Percentiles rank a stretch among this genome's conserved stretches.
Conservation (phyloP, 2,797 vertebrate genomes). For the Coilia nasus region DNA sequence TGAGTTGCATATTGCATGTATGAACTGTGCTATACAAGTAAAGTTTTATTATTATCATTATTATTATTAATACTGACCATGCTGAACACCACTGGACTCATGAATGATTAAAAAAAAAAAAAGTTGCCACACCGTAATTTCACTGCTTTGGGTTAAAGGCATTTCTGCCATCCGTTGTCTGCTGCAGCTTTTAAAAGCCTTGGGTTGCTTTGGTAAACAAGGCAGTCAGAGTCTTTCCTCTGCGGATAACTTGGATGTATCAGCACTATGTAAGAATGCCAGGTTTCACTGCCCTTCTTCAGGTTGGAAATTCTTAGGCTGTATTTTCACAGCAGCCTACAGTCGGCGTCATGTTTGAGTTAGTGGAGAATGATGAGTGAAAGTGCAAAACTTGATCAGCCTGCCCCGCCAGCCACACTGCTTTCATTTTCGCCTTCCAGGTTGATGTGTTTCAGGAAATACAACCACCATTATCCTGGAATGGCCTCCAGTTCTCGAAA, state of each 20-base stretch:
- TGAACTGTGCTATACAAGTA: no score
- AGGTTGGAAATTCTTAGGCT: background rate
- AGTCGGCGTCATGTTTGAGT: background rate
- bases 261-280: background rate
- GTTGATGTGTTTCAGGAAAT: constrained; percentile 5
- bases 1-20: no score
- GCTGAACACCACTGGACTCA: background rate
- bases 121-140: background rate
- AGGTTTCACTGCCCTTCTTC: background rate
- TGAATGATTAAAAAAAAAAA: background rate
- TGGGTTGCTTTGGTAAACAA: background rate
- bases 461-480: constrained; percentile 1
- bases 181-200: background rate
- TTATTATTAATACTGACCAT: no score
- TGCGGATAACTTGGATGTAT: background rate
- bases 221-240: background rate
- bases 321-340: background rate
- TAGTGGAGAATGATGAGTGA: background rate
- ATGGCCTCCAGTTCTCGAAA: background rate
- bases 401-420: background rate
- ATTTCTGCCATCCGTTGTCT: background rate
- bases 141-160: background rate
- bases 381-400: background rate
- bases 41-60: no score
- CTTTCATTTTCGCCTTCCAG: background rate